A percentile compares a stretch with the other conserved stretches of the same genome.
phyloP scores from a whole-genome alignment of 2,113 vertebrate genomes.

The Lophius piscatorius region DNA sequence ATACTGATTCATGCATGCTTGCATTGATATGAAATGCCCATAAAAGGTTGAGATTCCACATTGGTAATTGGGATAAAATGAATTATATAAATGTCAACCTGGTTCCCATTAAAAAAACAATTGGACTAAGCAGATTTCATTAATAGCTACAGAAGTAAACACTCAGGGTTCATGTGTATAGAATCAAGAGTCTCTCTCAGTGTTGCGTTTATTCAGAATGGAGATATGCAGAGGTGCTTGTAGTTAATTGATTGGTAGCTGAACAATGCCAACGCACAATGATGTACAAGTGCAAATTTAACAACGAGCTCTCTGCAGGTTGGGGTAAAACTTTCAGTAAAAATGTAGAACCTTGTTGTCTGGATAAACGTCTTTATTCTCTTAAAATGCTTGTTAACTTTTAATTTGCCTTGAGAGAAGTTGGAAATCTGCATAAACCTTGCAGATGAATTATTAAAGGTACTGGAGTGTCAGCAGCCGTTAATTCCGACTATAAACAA shows the following conservation, averaged over 20 bases:
- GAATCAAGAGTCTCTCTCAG: constrained; percentile 13
- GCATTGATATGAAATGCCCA: no score
- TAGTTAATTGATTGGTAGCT: constrained; percentile 52
- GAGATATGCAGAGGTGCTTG: constrained; percentile 30
- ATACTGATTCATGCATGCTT: no score
- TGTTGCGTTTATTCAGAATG: constrained; percentile 15
- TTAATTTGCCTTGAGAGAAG: constrained; percentile 15
- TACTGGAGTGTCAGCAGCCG: background rate
- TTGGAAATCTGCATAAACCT: constrained; percentile 30
- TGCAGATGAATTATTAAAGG: constrained; percentile 23
- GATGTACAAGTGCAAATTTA: constrained; percentile 46
- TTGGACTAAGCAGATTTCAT: no score
- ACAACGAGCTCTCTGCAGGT: constrained; percentile 30
- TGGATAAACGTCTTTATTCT: background rate
- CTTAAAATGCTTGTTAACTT: constrained; percentile 29
- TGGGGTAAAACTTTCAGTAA: background rate
- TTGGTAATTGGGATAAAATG: no score
- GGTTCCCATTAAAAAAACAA: no score
- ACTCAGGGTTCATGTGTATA: constrained; percentile 21
- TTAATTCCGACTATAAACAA: constrained; percentile 8
- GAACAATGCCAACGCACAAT: constrained; percentile 44
- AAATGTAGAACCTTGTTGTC: constrained; percentile 4
- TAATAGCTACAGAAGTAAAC: no score
- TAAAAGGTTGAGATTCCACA: no score
- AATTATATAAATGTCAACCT: no score